Base-by-base conservation (phyloP, 2,113 vertebrate genomes). In the Thalassarche chlororhynchos region DNA sequence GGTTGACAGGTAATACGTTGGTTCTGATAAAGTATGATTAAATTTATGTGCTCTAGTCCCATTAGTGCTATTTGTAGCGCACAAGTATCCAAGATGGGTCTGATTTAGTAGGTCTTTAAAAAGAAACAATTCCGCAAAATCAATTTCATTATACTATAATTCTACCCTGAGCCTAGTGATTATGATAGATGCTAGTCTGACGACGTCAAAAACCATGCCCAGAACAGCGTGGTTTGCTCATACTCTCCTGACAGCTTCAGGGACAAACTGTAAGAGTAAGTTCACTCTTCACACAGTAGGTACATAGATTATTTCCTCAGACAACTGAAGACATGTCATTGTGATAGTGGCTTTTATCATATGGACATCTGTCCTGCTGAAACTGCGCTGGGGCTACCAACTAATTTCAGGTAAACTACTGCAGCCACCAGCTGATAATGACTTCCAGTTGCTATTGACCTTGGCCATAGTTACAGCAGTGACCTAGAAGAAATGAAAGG, bases 401-500 rank as follows among this genome's bases (percentile, higher is more conserved):
- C 58, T 93, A 69, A 87, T 96, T 94, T 95, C 62, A 93, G 72
- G 90, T 81, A 80, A 95, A 83, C 77, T 91, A 70, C 85, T 34
- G 25, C 87, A 89, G 69, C 79, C 62, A 62, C 68, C 65, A 86
- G 70, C 84, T 78, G 80, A 78, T 96, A 91, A 95, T 94, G 93
- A 84, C 79, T 96, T 90, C 65, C 92, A 91, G 86, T 92, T 78
- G 82, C 85, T 94, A 8, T 57, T 91, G 87, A 93, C 94, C 85
- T 81, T 84, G 83, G 66, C 83, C 58, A 44, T 85, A 81, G 77
- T 95, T 95, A 84, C 3, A 89, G 89, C 69, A 70, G 79, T 82
- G 87, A 95, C 95, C 96, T 90, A 28, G 79, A 87, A 84, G 92
- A 77, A 95, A 76, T 80, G 58, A 96, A 93, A 93, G 60, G 75